Evolutionary conservation across 2,113 vertebrate genomes (phyloP).

Genomic region (Mungos mungo): DNA sequence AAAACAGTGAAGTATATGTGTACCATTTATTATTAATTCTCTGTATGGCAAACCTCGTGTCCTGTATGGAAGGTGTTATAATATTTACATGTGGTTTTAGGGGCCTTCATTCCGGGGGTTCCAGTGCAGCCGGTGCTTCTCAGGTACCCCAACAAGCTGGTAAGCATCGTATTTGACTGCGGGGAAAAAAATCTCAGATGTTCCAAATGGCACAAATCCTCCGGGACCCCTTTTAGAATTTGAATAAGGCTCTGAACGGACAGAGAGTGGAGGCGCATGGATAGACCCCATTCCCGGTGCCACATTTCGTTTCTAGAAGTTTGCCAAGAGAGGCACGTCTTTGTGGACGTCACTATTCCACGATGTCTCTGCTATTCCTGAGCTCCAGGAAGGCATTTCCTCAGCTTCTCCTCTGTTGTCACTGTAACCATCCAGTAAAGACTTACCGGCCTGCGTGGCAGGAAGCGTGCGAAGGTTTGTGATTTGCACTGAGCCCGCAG

Average conservation of each 20-base stretch:
- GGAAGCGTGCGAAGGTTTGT: neutral
- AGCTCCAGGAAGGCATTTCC: neutral
- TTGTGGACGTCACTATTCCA: neutral
- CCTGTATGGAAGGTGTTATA: neutral
- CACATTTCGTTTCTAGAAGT: neutral
- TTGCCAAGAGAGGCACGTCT: neutral
- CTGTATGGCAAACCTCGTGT: neutral
- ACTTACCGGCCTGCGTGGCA: neutral
- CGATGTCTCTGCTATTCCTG: neutral
- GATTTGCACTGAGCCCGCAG: neutral
- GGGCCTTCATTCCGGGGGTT: constrained; percentile 94
- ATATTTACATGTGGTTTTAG: constrained; percentile 82
- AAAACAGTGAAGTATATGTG: neutral
- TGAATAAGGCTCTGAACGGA: neutral
- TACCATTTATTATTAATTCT: neutral
- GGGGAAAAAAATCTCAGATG: neutral
- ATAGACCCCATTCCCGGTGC: neutral
- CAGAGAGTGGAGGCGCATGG: neutral
- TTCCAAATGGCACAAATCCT: neutral
- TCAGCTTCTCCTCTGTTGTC: neutral
- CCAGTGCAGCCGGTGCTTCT: constrained; percentile 96
- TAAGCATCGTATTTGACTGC: constrained; percentile 78
- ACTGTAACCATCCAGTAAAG: neutral
- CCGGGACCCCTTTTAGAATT: neutral
- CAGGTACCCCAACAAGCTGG: constrained; percentile 94